Conservation (phyloP, 1,140 invertebrate species). For the Phocides pigmalion region DNA sequence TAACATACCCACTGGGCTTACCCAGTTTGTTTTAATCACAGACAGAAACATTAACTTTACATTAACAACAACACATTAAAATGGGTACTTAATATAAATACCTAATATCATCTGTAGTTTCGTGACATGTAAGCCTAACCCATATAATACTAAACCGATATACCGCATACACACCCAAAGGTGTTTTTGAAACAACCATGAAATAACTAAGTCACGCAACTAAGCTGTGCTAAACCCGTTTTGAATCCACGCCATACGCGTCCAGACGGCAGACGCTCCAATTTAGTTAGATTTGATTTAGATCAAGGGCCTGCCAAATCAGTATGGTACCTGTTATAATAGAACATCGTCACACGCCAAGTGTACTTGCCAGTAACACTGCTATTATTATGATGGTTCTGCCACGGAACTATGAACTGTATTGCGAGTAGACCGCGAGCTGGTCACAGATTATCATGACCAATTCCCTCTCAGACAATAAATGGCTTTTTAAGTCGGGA, state of each 20-base stretch:
- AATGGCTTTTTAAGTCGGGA: too few species aligned
- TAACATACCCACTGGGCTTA: too few species aligned
- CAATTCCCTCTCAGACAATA: too few species aligned
- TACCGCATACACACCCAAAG: not conserved
- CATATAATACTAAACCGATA: too few species aligned
- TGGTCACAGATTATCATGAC: too few species aligned
- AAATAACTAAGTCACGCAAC: slow-evolving; percentile 11
- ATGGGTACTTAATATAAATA: not conserved
- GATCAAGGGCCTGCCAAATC: slow-evolving; percentile 68
- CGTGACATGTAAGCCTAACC: not conserved
- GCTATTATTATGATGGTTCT: slow-evolving; percentile 65
- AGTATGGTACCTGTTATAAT: slow-evolving; percentile 55
- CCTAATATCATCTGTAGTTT: not conserved
- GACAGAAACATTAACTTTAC: too few species aligned
- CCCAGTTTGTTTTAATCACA: too few species aligned
- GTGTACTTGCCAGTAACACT: slow-evolving; percentile 58
- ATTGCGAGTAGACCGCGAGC: too few species aligned
- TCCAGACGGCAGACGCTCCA: slow-evolving; percentile 43
- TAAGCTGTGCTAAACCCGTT: slow-evolving; percentile 3
- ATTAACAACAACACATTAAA: too few species aligned
- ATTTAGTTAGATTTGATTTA: slow-evolving; percentile 57
- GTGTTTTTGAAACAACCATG: not conserved
- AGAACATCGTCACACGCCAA: slow-evolving; percentile 62
- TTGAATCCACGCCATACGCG: slow-evolving; percentile 20
- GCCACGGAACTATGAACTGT: slow-evolving; percentile 50